Percentiles rank a stretch among this genome's conserved stretches.
Conservation (phyloP, 2,797 vertebrate species). For the Malurus leucopterus region DNA sequence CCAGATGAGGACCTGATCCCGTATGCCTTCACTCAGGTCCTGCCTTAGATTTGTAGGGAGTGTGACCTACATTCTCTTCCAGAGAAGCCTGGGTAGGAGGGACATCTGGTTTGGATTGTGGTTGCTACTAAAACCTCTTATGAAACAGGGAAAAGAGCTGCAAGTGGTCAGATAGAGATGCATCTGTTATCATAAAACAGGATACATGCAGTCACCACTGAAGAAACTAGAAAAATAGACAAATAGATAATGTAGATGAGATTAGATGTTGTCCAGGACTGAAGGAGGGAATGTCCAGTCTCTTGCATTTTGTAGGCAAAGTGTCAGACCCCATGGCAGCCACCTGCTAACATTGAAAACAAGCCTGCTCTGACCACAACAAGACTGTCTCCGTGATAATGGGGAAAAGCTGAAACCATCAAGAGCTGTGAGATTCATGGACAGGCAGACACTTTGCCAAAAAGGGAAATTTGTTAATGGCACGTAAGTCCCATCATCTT, state of each 20-base stretch:
- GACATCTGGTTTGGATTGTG: conserved; percentile 53
- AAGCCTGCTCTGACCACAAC: neutral
- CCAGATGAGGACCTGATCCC: conserved; percentile 55
- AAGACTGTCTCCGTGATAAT: neutral
- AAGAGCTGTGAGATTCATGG: neutral
- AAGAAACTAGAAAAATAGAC: neutral
- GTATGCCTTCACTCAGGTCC: conserved; percentile 13
- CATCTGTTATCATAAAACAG: neutral
- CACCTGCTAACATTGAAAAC: neutral
- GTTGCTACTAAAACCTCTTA: conserved; percentile 46
- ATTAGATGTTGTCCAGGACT: neutral
- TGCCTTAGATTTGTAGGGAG: conserved; percentile 54
- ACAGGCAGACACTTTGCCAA: neutral
- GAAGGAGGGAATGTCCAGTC: neutral
- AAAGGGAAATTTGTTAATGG: neutral
- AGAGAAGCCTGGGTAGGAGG: conserved; percentile 45
- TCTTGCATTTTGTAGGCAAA: neutral
- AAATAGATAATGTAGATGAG: neutral
- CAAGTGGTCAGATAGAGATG: conserved; percentile 14
- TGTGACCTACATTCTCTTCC: conserved; percentile 56
- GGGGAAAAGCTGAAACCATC: neutral
- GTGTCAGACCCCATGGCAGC: neutral
- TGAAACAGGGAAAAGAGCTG: conserved; percentile 9
- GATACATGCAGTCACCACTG: neutral
- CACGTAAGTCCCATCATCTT: neutral